These are phyloP conservation scores for Tychaedon coryphoeus DNA, from an alignment of 2,113 vertebrate genomes.

Conservation along the genomic window DNA sequence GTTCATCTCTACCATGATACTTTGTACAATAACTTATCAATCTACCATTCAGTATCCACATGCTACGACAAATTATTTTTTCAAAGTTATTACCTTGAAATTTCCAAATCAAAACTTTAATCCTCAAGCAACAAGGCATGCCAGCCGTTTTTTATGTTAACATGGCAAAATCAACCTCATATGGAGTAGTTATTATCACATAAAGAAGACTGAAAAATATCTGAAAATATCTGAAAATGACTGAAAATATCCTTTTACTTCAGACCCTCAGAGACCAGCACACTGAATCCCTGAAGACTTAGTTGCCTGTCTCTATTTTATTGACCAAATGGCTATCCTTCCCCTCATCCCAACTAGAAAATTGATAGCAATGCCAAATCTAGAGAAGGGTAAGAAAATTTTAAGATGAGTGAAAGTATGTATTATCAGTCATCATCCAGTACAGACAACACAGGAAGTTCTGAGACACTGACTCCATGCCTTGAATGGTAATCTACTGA, in stretches of 20 bases:
- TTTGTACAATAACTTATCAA: neutral
- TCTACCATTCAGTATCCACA: neutral
- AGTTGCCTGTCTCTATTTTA: neutral
- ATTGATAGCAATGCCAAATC: neutral
- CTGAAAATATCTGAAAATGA: too few relatives aligned
- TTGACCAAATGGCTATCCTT: neutral
- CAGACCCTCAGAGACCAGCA: neutral
- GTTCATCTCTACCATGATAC: neutral
- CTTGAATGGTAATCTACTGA: neutral
- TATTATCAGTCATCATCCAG: neutral
- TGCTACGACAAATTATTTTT: neutral
- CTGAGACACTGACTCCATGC: neutral
- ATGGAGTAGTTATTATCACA: neutral
- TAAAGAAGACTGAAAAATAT: neutral
- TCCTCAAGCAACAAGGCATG: neutral
- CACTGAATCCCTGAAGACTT: neutral
- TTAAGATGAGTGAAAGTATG: fast-evolving
- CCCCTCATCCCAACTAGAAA: neutral
- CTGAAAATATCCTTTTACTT: neutral
- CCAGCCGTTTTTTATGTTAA: neutral
- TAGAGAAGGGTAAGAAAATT: neutral
- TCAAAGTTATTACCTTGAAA: neutral
- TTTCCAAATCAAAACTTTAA: neutral
- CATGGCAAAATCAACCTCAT: neutral
- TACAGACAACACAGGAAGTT: neutral